These are phyloP conservation scores for Bovichtus variegatus DNA, from an alignment of 2,797 vertebrate genomes.

Conservation along the genomic window DNA sequence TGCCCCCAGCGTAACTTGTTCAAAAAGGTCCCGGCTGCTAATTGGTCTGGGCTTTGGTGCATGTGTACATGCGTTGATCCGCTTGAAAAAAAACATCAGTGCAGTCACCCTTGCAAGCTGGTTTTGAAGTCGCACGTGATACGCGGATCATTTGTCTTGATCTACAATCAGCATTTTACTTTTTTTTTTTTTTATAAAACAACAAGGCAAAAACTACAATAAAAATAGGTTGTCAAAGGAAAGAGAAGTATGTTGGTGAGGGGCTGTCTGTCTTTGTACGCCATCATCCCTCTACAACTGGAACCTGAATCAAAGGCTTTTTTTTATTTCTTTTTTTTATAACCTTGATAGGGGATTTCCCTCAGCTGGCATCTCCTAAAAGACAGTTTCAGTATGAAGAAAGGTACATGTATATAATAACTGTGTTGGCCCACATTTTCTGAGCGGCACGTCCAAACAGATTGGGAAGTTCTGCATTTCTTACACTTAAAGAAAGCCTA, in stretches of 20 bases:
- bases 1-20: not conserved
- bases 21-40: not conserved
- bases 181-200: no score
- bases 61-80: not conserved
- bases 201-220: not conserved
- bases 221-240: not conserved
- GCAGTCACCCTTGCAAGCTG: not conserved
- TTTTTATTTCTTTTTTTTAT: slow-evolving; percentile 5
- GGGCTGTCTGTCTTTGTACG: not conserved
- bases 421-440: not conserved
- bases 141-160: not conserved
- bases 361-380: slow-evolving; percentile 19
- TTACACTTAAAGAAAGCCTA: not conserved
- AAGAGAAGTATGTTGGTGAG: not conserved
- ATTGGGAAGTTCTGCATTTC: not conserved
- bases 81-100: not conserved
- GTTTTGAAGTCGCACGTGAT: not conserved
- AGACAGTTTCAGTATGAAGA: not conserved
- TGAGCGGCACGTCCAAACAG: not conserved
- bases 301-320: slow-evolving; percentile 33
- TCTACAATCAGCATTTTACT: not conserved
- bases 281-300: slow-evolving; percentile 5
- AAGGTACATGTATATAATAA: slow-evolving; percentile 3
- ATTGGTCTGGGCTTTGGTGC: slow-evolving; percentile 24
- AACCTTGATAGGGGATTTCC: slow-evolving; percentile 15